Evolutionary conservation across 2,797 vertebrate species (phyloP).

Genomic region (Saguinus oedipus): DNA sequence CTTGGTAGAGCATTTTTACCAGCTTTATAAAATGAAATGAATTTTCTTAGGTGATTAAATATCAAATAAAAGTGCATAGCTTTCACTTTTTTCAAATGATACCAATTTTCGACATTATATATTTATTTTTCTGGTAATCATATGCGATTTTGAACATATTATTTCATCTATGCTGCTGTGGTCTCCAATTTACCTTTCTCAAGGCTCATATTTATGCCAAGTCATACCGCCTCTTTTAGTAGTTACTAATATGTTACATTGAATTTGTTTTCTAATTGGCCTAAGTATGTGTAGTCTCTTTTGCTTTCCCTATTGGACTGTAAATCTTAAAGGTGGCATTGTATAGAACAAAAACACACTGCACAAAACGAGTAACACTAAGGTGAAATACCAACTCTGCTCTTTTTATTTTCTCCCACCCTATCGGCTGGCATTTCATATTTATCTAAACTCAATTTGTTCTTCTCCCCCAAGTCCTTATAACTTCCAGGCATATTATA

Average conservation of each 20-base stretch:
- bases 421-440: neutral
- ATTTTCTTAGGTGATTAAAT: slow-evolving; percentile 5
- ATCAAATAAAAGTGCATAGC: neutral
- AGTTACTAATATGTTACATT: neutral
- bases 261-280: neutral
- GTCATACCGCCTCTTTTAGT: neutral
- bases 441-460: neutral
- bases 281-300: neutral
- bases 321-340: neutral
- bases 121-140: neutral
- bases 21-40: neutral
- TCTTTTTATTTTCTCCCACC: neutral
- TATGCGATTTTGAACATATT: neutral
- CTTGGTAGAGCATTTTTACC: neutral
- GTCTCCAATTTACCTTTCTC: neutral
- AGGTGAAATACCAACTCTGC: no score
- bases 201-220: neutral
- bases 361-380: neutral
- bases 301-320: neutral
- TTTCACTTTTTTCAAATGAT: neutral
- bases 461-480: neutral
- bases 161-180: neutral
- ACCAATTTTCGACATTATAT: neutral
- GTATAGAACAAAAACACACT: accelerated
- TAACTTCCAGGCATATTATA: neutral